Evolutionary conservation across 2,113 vertebrate genomes (phyloP), one percentile per base, ranked within the genome.

Genomic region (Hylia prasina): DNA sequence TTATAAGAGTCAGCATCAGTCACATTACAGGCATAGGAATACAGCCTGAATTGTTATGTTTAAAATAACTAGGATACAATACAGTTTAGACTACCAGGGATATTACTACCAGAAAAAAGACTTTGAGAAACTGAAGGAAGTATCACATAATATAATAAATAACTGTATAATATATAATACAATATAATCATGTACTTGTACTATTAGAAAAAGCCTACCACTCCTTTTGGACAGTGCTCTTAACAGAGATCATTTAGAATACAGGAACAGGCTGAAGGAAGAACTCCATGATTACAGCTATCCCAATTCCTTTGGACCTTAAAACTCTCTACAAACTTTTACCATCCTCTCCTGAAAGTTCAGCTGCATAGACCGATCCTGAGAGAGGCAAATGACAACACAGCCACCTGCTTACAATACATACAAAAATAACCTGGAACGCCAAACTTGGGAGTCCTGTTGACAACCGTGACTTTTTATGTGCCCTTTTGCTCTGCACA

Each of bases 391-490:
- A 84, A 63, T 57, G 69, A 92, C 68, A 85, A 92, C 94, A 83
- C 64, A 39, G 27, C 64, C 91, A 92, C 89, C 88, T 91, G 89
- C 83, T 87, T 37, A 84, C 72, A 90, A 71, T 35, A 44, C 28
- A 58, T 19, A 88, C 64, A 90, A 87, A 92, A 63, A 95, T 68
- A 94, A 86, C 71, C 64, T n/a, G 68, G 68, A 70, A 93, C 25
- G 64, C 40, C 64, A 51, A 75, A 51, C 72, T 16, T 13, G 60
- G 60, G 64, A 47, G 54, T 35, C 80, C 65, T 51, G 56, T 9
- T 78, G 72, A 94, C 89, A 92, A 47, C 50, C 7, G 0, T 75
- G 75, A 88, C 90, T 95, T 95, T 84, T 84, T 16, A n/a, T 68
- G 47, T 68, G 87, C 81, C 80, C 76, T 94, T 89, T 82, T 60